Base-by-base conservation (phyloP, 2,797 vertebrate species). In the Erpetoichthys calabaricus region DNA sequence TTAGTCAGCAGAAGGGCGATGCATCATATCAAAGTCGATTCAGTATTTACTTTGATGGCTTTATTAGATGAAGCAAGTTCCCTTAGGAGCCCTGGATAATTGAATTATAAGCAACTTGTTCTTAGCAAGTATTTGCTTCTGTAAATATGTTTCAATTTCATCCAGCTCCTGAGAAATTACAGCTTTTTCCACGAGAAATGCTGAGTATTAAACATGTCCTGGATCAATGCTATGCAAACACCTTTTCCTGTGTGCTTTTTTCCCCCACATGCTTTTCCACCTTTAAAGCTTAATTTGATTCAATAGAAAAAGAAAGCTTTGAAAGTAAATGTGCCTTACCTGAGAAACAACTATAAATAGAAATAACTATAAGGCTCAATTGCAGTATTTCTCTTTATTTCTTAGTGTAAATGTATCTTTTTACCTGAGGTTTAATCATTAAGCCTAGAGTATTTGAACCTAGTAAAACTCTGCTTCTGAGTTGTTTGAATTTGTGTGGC, bases 1-100 rank as follows among this genome's bases (percentile, higher is more conserved):
- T 79, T 75, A 77, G 76, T 81, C 79, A 82, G 79, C 78, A 76
- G 67, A 74, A 76, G 49, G 62, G 62, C 63, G 58, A 62, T 58
- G 65, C 62, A 64, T 45, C 53, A 63, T 70, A 68, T 68, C 75
- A 64, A 67, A 72, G 62, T 68, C 69, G 74, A 71, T 78, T 78
- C 55, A 4, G 44, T 45, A 79, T 73, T 70, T 59, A 62, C 56
- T 65, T 66, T 70, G 75, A 74, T 70, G 70, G 72, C 68, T 70
- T 60, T 62, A 67, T 64, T 67, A 64, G 54, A 66, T 55, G 67
- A 63, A 60, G n/a, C 8, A 57, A 59, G 67, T 59, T 62, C 54
- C 10, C 68, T 66, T 64, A 53, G 53, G 58, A 75, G 60, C 43
- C 56, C 5, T 7, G n/a, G 6, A 47, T 75, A 60, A 60, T 60